Percentiles rank a stretch among this genome's conserved stretches.
Conservation (phyloP, 2,888 invertebrate species). For the Andrena chrysosceles region DNA sequence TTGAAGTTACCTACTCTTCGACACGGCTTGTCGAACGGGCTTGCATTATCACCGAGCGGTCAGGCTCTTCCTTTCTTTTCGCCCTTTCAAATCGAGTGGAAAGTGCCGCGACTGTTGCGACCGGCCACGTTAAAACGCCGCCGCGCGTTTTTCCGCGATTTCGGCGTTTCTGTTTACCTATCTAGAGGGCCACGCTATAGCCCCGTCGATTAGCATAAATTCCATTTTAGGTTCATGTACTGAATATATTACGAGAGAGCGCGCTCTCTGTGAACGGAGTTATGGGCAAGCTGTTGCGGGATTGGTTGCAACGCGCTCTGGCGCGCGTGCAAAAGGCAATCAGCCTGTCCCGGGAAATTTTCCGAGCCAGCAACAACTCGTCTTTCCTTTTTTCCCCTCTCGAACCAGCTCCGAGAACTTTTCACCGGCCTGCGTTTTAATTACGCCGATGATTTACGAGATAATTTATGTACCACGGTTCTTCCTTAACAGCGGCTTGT, state of each 20-base stretch:
- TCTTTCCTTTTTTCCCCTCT: background rate
- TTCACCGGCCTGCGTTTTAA: constrained; percentile 15
- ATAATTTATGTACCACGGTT: constrained; percentile 7
- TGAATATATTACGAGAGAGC: constrained; percentile 59
- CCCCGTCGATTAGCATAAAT: constrained; percentile 65
- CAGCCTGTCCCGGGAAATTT: constrained; percentile 48
- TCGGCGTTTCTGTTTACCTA: constrained; percentile 13
- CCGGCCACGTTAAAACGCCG: no score
- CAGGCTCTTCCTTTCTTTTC: background rate
- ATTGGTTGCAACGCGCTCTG: constrained; percentile 59
- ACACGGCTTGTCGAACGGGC: background rate
- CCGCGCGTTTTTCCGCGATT: background rate
- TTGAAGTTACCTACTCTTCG: constrained; percentile 28
- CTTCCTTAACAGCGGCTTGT: background rate
- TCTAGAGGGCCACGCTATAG: background rate
- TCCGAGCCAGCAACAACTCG: constrained; percentile 21
- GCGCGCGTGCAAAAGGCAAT: constrained; percentile 44
- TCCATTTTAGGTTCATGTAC: constrained; percentile 61
- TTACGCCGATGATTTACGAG: constrained; percentile 29
- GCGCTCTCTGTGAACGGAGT: constrained; percentile 38
- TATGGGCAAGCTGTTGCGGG: constrained; percentile 74
- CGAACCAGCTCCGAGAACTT: constrained; percentile 10
- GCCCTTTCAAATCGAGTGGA: background rate
- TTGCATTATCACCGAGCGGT: constrained; percentile 12
- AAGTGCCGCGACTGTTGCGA: no score